Conservation (phyloP, 2,113 vertebrate species). For the Astatotilapia flaviijosephi region DNA sequence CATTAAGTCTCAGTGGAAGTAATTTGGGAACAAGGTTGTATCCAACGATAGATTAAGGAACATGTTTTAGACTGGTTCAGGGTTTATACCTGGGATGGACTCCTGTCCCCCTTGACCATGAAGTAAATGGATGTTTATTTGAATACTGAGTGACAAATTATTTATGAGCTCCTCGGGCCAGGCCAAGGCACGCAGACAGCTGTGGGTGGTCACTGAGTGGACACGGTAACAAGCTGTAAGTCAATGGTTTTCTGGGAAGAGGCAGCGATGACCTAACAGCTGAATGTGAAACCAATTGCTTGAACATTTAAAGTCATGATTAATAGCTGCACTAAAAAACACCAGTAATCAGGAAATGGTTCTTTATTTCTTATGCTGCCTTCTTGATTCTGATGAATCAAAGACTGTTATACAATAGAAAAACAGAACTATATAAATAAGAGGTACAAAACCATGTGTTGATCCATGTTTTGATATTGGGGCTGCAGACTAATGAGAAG, state of each 20-base stretch:
- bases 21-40: neutral
- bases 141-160: neutral
- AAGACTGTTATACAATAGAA: neutral
- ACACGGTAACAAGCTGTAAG: neutral
- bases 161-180: neutral
- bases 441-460: accelerated
- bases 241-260: neutral
- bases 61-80: neutral
- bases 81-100: neutral
- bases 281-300: neutral
- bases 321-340: neutral
- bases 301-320: neutral
- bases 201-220: neutral
- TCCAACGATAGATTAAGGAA: neutral
- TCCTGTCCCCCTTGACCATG: neutral
- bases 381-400: neutral
- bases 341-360: neutral
- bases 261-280: neutral
- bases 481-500: neutral
- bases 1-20: neutral
- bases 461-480: neutral
- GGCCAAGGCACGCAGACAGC: neutral
- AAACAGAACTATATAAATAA: neutral
- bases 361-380: neutral
- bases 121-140: neutral